Conservation (phyloP, 2,888 invertebrate species). For the Melieria picta region DNA sequence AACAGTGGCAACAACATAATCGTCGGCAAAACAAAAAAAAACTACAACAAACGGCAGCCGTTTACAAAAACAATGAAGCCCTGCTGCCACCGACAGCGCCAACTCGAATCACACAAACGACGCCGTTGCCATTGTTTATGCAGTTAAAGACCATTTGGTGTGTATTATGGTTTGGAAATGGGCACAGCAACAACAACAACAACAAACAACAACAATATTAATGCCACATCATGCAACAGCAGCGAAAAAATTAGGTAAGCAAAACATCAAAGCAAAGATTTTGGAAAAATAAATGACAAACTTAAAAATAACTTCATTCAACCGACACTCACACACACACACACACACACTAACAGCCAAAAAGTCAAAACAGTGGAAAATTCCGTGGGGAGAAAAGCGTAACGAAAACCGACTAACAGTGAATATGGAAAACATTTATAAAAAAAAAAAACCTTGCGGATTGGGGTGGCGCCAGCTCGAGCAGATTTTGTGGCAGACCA, state of each 20-base stretch:
- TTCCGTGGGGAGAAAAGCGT: not conserved
- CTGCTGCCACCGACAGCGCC: not conserved
- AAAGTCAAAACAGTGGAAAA: not conserved
- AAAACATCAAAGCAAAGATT: slow-evolving; percentile 23
- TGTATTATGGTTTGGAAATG: slow-evolving; percentile 1
- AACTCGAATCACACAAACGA: slow-evolving; percentile 1
- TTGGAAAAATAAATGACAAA: slow-evolving; percentile 27
- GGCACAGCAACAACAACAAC: slow-evolving; percentile 4
- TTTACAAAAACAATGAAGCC: not conserved
- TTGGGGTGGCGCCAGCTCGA: too few relatives aligned
- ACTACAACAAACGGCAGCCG: not conserved
- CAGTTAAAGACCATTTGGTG: slow-evolving; percentile 24
- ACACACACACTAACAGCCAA: not conserved
- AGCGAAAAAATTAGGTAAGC: slow-evolving; percentile 3
- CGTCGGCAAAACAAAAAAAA: not conserved
- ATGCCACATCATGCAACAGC: not conserved
- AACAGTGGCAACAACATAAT: not conserved
- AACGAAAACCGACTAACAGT: not conserved
- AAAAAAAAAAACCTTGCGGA: too few relatives aligned
- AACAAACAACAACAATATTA: not conserved
- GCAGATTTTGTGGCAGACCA: too few relatives aligned
- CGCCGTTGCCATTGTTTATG: slow-evolving; percentile 20
- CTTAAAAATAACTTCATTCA: slow-evolving; percentile 26
- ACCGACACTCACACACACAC: not conserved
- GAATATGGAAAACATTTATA: too few relatives aligned